These are phyloP conservation scores for Scotopteryx bipunctaria DNA, from an alignment of 2,888 invertebrate genomes.

Conservation along the genomic window DNA sequence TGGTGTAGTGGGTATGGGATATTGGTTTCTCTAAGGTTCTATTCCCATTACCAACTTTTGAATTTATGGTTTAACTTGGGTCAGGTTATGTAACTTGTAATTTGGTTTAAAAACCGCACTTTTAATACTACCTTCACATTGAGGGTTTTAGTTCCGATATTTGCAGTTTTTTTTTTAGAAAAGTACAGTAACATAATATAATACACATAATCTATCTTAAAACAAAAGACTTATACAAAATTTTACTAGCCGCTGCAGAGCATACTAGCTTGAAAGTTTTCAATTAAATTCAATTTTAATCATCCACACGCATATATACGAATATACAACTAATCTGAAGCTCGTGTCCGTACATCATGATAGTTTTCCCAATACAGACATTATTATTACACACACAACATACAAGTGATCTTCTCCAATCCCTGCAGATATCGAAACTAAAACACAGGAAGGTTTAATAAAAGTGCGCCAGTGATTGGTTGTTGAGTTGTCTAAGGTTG, in stretches of 20 bases:
- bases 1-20: constrained; percentile 77
- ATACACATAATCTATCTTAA: too few relatives aligned
- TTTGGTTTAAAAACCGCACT: constrained; percentile 36
- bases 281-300: too few relatives aligned
- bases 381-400: too few relatives aligned
- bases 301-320: too few relatives aligned
- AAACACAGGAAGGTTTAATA: constrained; percentile 50
- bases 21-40: constrained; percentile 50
- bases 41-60: constrained; percentile 42
- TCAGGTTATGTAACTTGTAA: constrained; percentile 18
- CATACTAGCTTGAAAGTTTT: too few relatives aligned
- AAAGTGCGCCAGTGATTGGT: constrained; percentile 69
- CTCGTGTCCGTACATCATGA: too few relatives aligned
- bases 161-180: too few relatives aligned
- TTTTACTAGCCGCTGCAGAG: too few relatives aligned
- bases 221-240: too few relatives aligned
- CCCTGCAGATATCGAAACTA: constrained; percentile 18
- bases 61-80: constrained; percentile 13
- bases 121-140: constrained; percentile 37
- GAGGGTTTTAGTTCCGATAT: constrained; percentile 28
- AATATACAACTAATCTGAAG: too few relatives aligned
- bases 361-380: not conserved
- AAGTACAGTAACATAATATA: too few relatives aligned
- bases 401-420: too few relatives aligned
- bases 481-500: constrained; percentile 75